A percentile compares a stretch with the other conserved stretches of the same genome.
Conservation (phyloP, 1,140 invertebrate species). For the Sweltsa coloradensis region DNA sequence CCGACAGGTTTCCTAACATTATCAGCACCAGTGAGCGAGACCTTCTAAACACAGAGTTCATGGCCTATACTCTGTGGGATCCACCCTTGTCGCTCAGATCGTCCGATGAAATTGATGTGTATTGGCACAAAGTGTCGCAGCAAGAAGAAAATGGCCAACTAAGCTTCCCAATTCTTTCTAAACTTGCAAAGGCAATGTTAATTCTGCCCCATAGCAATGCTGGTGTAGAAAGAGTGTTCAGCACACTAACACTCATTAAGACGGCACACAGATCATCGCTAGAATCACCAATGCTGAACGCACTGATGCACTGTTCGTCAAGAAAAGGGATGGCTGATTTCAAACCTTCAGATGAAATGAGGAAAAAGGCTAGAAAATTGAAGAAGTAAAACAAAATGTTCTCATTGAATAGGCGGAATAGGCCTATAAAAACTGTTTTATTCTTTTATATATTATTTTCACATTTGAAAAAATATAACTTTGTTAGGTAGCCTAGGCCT, state of each 20-base stretch:
- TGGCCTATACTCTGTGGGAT: background rate
- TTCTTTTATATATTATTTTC: no score
- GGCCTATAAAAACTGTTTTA: no score
- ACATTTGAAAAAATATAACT: no score
- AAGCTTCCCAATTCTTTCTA: background rate
- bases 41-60: background rate
- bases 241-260: background rate
- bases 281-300: background rate
- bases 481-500: no score
- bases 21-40: background rate
- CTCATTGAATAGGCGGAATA: no score
- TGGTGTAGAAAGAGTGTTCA: background rate
- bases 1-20: background rate
- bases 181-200: conserved; percentile 1
- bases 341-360: background rate
- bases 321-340: background rate
- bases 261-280: background rate
- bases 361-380: conserved; percentile 1
- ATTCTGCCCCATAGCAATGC: conserved; percentile 2
- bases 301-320: background rate
- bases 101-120: background rate
- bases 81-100: background rate
- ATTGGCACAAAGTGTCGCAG: background rate
- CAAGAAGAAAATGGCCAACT: background rate
- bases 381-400: background rate